Evolutionary conservation across 2,888 invertebrate genomes (phyloP).

Genomic region (Heteromurus nitidus): DNA sequence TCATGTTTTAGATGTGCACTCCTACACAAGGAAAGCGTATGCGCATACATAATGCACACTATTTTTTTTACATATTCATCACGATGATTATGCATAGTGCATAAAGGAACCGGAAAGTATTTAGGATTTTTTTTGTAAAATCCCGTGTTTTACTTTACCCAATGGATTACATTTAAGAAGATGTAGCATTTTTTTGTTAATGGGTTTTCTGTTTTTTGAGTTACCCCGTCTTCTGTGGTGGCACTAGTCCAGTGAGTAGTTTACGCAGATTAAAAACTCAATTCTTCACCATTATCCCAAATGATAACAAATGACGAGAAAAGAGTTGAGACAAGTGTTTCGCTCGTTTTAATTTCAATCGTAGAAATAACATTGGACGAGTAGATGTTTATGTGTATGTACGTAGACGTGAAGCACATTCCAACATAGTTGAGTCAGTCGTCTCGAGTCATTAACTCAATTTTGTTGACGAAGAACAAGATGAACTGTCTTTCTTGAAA

Average conservation of each 20-base stretch:
- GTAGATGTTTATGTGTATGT: neutral
- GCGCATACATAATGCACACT: too few species aligned
- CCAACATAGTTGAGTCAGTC: neutral
- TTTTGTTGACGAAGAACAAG: constrained; percentile 33
- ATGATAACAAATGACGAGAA: neutral
- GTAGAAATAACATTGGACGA: neutral
- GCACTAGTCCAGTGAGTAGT: neutral
- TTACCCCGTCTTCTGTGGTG: neutral
- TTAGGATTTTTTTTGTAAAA: too few species aligned
- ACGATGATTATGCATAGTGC: too few species aligned
- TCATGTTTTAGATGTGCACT: neutral
- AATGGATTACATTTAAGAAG: too few species aligned
- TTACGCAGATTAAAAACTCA: neutral
- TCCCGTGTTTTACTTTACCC: too few species aligned
- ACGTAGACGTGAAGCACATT: neutral
- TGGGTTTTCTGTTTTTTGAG: neutral
- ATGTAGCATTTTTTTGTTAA: too few species aligned
- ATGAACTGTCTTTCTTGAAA: constrained; percentile 39
- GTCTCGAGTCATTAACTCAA: constrained; percentile 49
- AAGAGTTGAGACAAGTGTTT: neutral
- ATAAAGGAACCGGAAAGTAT: too few species aligned
- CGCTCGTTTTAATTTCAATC: neutral
- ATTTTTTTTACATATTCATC: too few species aligned
- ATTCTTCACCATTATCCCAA: neutral
- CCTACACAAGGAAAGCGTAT: neutral